Conservation (phyloP, 2,113 vertebrate species). For the Peromyscus polionotus region DNA sequence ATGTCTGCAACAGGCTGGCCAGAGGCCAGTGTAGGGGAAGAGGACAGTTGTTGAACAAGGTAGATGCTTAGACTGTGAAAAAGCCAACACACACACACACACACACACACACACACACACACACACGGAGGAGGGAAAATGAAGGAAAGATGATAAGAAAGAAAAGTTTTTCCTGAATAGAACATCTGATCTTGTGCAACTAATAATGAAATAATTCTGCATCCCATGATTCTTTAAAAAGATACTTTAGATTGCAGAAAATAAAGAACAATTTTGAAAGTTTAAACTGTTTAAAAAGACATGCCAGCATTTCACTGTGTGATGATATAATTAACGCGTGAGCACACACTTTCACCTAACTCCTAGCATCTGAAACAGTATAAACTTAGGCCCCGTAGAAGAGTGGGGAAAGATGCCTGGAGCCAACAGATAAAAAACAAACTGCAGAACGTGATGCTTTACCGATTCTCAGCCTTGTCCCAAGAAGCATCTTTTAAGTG, state of each 20-base stretch:
- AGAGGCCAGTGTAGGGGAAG: background rate
- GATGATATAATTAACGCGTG: background rate
- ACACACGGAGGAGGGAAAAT: background rate
- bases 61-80: background rate
- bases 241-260: conserved; percentile 30
- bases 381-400: background rate
- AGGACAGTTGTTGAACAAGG: background rate
- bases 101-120: background rate
- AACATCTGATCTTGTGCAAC: conserved; percentile 20
- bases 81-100: background rate
- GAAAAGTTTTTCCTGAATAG: background rate
- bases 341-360: background rate
- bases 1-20: background rate
- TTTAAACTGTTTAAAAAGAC: conserved; percentile 31
- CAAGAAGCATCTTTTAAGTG: background rate
- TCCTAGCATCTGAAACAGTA: background rate
- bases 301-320: background rate
- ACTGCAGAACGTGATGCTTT: background rate
- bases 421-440: conserved; percentile 4
- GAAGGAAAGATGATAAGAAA: background rate
- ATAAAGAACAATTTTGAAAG: conserved; percentile 19
- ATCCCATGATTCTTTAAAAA: background rate
- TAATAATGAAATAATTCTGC: conserved; percentile 48
- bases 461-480: background rate
- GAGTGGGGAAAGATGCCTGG: background rate